phyloP scores from a whole-genome alignment of 2,888 invertebrate species.

The Hoplodrina blanda region DNA sequence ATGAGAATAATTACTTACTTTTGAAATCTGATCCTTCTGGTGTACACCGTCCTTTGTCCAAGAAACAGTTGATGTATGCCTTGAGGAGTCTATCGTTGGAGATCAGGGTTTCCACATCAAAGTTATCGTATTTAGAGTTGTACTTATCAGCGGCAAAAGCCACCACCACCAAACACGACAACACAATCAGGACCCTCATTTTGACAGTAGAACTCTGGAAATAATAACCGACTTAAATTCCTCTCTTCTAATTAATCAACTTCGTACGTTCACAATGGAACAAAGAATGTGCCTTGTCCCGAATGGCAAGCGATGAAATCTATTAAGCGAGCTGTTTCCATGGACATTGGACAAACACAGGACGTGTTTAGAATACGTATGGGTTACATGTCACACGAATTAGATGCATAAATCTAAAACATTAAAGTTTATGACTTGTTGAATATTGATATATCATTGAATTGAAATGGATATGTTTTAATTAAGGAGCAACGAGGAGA shows the following conservation, averaged over 20 bases:
- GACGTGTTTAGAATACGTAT: constrained; percentile 77
- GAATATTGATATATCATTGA: constrained; percentile 23
- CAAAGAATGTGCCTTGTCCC: constrained; percentile 63
- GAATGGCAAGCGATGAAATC: constrained; percentile 74
- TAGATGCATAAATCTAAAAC: constrained; percentile 39
- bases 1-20: constrained; percentile 87
- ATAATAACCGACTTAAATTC: constrained; percentile 59
- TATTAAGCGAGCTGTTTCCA: constrained; percentile 69
- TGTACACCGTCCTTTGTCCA: constrained; percentile 93
- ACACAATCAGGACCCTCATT: constrained; percentile 80
- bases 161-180: constrained; percentile 78
- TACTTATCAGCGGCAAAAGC: constrained; percentile 89
- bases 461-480: background rate
- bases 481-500: background rate
- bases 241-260: constrained; percentile 59
- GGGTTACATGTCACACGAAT: constrained; percentile 36
- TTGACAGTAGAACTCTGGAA: constrained; percentile 71
- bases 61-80: constrained; percentile 93
- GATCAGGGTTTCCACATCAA: constrained; percentile 93
- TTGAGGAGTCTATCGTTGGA: constrained; percentile 92
- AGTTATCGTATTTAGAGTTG: constrained; percentile 93
- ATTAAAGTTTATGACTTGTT: constrained; percentile 24
- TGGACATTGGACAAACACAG: constrained; percentile 69
- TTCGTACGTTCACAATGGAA: constrained; percentile 61
- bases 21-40: constrained; percentile 93